Conservation (phyloP, 2,113 vertebrate species). For the Bucco capensis region DNA sequence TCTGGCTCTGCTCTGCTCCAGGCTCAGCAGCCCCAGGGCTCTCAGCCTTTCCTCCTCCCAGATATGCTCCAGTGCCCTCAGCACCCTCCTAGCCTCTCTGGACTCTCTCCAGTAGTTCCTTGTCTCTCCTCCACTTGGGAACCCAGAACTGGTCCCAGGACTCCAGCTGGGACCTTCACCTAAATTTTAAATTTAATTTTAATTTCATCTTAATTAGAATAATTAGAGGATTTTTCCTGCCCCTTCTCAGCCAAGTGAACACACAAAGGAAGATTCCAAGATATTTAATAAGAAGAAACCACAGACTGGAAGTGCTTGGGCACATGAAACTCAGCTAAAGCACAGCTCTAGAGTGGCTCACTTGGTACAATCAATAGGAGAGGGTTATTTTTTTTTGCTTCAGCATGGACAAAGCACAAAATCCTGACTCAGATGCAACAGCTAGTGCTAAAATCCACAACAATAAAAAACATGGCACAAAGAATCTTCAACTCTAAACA, state of each 20-base stretch:
- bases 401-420: not conserved
- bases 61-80: too few species aligned
- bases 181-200: too few species aligned
- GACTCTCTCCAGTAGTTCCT: too few species aligned
- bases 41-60: too few species aligned
- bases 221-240: not conserved
- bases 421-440: not conserved
- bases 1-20: too few species aligned
- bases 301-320: not conserved
- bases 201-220: too few species aligned
- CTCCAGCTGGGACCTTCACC: too few species aligned
- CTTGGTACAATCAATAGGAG: not conserved
- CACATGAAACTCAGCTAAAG: not conserved
- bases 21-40: too few species aligned
- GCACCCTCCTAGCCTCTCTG: too few species aligned
- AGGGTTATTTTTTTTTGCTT: not conserved
- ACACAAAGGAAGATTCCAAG: not conserved
- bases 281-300: constrained; percentile 46
- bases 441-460: not conserved
- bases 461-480: not conserved
- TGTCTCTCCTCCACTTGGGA: too few species aligned
- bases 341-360: not conserved
- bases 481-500: not conserved
- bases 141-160: too few species aligned
- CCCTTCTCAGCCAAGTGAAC: not conserved